These are phyloP conservation scores for Aricia agestis DNA, from an alignment of 1,140 invertebrate species.

Conservation along the genomic window DNA sequence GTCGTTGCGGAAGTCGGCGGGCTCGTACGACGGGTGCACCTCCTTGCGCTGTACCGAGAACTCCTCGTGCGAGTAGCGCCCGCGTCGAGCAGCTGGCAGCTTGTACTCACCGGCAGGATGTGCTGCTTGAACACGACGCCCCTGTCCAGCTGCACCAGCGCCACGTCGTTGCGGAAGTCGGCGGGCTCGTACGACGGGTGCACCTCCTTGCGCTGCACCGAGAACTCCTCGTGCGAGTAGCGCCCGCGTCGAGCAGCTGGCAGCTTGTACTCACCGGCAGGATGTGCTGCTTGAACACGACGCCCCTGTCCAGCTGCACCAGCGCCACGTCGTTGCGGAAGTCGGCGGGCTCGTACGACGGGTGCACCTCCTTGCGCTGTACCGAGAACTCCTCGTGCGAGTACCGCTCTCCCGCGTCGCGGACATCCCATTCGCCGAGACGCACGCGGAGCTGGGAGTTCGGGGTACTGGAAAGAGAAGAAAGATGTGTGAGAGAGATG, in stretches of 20 bases:
- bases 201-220: constrained; percentile 91
- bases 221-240: constrained; percentile 90
- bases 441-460: constrained; percentile 91
- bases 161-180: constrained; percentile 93
- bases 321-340: constrained; percentile 94
- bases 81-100: too few relatives aligned
- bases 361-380: constrained; percentile 92
- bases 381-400: constrained; percentile 92
- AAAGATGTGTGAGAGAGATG: background rate
- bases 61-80: too few relatives aligned
- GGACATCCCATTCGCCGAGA: constrained; percentile 93
- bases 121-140: constrained; percentile 91
- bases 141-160: constrained; percentile 86
- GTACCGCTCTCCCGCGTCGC: constrained; percentile 87
- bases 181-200: constrained; percentile 92
- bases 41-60: too few relatives aligned
- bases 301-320: constrained; percentile 86
- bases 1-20: too few relatives aligned
- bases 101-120: constrained; percentile 88
- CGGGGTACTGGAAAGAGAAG: constrained; percentile 76
- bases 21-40: too few relatives aligned
- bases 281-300: constrained; percentile 92
- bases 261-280: constrained; percentile 86
- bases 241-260: constrained; percentile 86
- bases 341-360: constrained; percentile 90